phyloP scores from a whole-genome alignment of 2,113 vertebrate genomes.

The Muscicapa adusta region DNA sequence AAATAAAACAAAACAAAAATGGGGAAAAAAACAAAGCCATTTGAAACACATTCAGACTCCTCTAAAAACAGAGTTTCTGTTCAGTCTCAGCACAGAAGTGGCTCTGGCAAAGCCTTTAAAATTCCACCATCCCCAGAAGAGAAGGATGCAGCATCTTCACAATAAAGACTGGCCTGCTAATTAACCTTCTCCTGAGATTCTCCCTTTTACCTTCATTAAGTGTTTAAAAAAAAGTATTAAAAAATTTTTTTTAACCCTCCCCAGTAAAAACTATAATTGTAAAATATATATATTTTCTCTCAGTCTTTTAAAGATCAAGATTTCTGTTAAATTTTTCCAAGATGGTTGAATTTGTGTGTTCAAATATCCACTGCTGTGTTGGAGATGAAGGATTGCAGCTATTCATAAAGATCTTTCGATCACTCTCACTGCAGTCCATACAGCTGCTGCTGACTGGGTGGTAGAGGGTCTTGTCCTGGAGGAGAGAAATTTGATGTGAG shows the following conservation, averaged over 20 bases:
- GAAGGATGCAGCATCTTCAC: slow-evolving; percentile 66
- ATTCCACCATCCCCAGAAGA: slow-evolving; percentile 42
- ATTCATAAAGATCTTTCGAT: slow-evolving; percentile 84
- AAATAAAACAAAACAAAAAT: background rate
- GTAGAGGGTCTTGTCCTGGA: slow-evolving; percentile 82
- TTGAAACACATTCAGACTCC: slow-evolving; percentile 42
- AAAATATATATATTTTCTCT: slow-evolving; percentile 60
- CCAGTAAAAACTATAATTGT: slow-evolving; percentile 73
- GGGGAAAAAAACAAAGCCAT: background rate
- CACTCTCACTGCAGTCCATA: slow-evolving; percentile 78
- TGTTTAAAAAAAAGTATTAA: slow-evolving; percentile 66
- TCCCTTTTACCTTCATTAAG: slow-evolving; percentile 65
- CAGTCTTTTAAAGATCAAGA: slow-evolving; percentile 67
- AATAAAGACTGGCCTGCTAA: slow-evolving; percentile 65
- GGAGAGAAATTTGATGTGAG: background rate
- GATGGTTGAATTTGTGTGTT: slow-evolving; percentile 82
- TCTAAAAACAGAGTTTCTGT: slow-evolving; percentile 50
- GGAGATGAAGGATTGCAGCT: slow-evolving; percentile 76
- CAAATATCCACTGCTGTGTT: slow-evolving; percentile 87
- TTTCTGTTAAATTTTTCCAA: slow-evolving; percentile 81
- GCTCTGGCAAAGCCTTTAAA: slow-evolving; percentile 40
- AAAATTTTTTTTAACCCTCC: slow-evolving; percentile 53
- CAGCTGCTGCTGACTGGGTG: slow-evolving; percentile 86
- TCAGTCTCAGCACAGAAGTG: slow-evolving; percentile 40
- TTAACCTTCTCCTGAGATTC: slow-evolving; percentile 68